These are phyloP conservation scores for Nansenia antarctica DNA, from an alignment of 2,113 vertebrate genomes.

Conservation along the genomic window DNA sequence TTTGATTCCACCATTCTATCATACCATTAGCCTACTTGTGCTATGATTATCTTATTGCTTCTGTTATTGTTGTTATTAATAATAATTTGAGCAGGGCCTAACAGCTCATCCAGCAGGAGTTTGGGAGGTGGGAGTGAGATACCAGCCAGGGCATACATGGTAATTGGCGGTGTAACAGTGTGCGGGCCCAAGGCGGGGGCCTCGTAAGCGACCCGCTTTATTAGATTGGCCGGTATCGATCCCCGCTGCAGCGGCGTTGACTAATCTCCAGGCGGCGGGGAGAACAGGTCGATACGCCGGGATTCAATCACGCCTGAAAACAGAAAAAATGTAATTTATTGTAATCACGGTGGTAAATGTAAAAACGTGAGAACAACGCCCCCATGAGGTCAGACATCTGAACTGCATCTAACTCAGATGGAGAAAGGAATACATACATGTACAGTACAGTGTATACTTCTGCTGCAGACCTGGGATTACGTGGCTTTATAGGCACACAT, in stretches of 20 bases:
- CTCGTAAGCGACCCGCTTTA: slow-evolving; percentile 74
- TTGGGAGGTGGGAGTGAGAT: neutral
- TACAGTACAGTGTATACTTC: neutral
- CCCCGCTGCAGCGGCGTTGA: slow-evolving; percentile 57
- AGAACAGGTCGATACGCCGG: slow-evolving; percentile 62
- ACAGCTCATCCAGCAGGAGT: slow-evolving; percentile 36
- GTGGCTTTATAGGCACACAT: too few relatives aligned
- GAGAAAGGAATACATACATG: too few relatives aligned
- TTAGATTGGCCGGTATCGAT: slow-evolving; percentile 77
- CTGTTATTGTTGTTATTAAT: slow-evolving; percentile 65
- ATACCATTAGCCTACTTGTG: slow-evolving; percentile 12
- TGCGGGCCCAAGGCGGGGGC: slow-evolving; percentile 65
- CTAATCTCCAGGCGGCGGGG: slow-evolving; percentile 67
- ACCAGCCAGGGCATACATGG: slow-evolving; percentile 32
- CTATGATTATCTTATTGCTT: slow-evolving; percentile 57
- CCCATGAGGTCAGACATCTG: slow-evolving; percentile 60
- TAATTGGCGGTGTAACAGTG: slow-evolving; percentile 72
- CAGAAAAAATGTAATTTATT: slow-evolving; percentile 69
- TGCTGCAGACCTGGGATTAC: too few relatives aligned
- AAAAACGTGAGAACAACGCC: slow-evolving; percentile 72
- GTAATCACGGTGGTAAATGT: slow-evolving; percentile 62
- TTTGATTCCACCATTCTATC: neutral
- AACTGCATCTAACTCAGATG: slow-evolving; percentile 61
- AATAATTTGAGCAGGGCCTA: slow-evolving; percentile 60
- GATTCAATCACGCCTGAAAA: slow-evolving; percentile 73